These are phyloP conservation scores for Xestia xanthographa DNA, from an alignment of 2,888 invertebrate species.

Conservation along the genomic window DNA sequence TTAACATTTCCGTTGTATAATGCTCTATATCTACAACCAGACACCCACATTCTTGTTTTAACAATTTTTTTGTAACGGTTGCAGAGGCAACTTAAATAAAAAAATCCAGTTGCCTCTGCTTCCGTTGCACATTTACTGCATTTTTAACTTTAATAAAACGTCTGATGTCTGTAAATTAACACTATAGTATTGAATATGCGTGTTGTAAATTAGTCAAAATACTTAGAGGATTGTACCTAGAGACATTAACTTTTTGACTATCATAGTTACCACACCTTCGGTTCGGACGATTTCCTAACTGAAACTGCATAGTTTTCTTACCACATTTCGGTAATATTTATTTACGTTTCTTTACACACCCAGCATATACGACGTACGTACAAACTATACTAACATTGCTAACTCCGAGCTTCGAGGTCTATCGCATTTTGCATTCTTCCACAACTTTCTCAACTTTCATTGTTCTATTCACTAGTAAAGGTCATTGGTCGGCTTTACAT, in stretches of 20 bases:
- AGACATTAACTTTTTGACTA: background rate
- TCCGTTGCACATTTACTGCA: background rate
- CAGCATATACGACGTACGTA: background rate
- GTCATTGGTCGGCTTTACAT: constrained; percentile 31
- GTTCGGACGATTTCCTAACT: background rate
- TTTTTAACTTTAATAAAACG: background rate
- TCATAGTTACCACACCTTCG: background rate
- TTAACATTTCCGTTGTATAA: constrained; percentile 47
- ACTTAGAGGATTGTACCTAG: background rate
- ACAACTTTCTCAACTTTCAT: constrained; percentile 49
- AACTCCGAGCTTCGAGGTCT: constrained; percentile 13
- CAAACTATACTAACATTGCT: background rate
- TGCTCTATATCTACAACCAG: constrained; percentile 22
- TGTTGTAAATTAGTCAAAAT: background rate
- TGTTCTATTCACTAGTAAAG: constrained; percentile 41
- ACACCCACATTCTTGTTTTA: constrained; percentile 20
- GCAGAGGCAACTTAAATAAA: background rate
- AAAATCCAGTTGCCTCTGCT: background rate
- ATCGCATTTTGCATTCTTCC: constrained; percentile 21
- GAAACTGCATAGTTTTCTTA: background rate
- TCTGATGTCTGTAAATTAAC: background rate
- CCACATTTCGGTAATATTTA: constrained; percentile 11
- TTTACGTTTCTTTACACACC: constrained; percentile 15
- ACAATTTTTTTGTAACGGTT: background rate
- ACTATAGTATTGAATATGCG: background rate